These are phyloP conservation scores for Chironomus tentans DNA, from an alignment of 2,888 invertebrate species.

Conservation along the genomic window DNA sequence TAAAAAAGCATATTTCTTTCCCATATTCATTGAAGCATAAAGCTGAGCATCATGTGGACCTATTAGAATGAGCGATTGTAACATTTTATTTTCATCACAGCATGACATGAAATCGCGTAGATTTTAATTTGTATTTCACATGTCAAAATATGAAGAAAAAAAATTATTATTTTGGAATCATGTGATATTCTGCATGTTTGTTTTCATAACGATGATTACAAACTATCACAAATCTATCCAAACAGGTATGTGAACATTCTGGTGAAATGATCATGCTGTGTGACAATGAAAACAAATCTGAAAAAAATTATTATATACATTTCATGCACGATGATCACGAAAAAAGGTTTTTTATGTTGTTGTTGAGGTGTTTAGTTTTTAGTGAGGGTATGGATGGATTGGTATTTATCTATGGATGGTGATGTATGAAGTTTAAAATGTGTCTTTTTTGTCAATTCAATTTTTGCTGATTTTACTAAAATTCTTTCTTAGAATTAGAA, in stretches of 20 bases:
- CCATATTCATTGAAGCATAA: too few species aligned
- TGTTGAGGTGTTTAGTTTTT: too few species aligned
- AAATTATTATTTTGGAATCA: neutral
- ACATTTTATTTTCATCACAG: slow-evolving; percentile 15
- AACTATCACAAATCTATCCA: slow-evolving; percentile 7
- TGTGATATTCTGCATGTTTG: neutral
- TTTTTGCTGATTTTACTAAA: too few species aligned
- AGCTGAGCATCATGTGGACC: slow-evolving; percentile 18
- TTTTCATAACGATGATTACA: slow-evolving; percentile 7
- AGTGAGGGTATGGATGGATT: too few species aligned
- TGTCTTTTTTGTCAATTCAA: too few species aligned
- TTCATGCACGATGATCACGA: too few species aligned
- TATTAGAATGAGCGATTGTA: neutral
- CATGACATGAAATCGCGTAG: slow-evolving; percentile 16
- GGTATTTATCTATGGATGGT: too few species aligned
- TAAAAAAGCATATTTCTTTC: neutral
- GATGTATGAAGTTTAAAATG: too few species aligned
- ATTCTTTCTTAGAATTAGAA: too few species aligned
- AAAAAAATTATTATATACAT: too few species aligned
- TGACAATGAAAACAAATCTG: neutral
- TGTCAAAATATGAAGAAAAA: slow-evolving; percentile 7
- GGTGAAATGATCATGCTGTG: slow-evolving; percentile 8
- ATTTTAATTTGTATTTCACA: slow-evolving; percentile 17
- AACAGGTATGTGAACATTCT: slow-evolving; percentile 9
- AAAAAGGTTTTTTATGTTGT: too few species aligned